phyloP scores from a whole-genome alignment of 2,888 invertebrate genomes.

The Sepioteuthis lessoniana region DNA sequence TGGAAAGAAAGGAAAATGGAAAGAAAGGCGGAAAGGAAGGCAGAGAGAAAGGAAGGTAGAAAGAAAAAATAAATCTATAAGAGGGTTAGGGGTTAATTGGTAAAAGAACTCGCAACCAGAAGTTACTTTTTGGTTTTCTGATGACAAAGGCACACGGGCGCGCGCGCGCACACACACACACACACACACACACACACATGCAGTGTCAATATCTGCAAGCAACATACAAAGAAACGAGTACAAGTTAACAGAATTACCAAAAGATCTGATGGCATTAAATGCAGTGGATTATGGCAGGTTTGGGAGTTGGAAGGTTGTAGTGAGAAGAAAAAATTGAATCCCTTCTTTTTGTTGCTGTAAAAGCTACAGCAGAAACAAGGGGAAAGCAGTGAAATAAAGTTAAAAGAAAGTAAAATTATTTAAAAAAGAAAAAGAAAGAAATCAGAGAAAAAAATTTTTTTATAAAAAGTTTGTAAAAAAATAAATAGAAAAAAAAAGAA shows the following conservation, averaged over 20 bases:
- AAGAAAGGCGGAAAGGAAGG: too few species aligned
- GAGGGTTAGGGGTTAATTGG: background rate
- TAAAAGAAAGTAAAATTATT: background rate
- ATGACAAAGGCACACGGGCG: background rate
- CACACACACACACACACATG: too few species aligned
- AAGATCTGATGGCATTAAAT: constrained; percentile 6
- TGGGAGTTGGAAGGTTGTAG: background rate
- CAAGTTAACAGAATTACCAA: constrained; percentile 5
- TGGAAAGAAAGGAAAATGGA: too few species aligned
- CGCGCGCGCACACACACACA: too few species aligned
- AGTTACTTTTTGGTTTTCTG: background rate
- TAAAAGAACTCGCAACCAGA: background rate
- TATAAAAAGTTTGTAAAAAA: too few species aligned
- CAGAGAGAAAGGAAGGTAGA: too few species aligned
- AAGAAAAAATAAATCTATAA: background rate
- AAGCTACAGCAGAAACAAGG: background rate
- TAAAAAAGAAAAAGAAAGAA: background rate
- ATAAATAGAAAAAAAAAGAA: too few species aligned
- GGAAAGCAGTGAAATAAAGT: background rate
- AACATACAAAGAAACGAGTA: background rate
- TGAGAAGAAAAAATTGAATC: background rate
- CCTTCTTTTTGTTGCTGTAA: background rate
- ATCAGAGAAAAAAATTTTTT: too few species aligned
- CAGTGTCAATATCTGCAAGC: background rate
- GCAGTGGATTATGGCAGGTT: background rate